Evolutionary conservation across 2,888 invertebrate genomes (phyloP).

Genomic region (Anarsia innoxiella): DNA sequence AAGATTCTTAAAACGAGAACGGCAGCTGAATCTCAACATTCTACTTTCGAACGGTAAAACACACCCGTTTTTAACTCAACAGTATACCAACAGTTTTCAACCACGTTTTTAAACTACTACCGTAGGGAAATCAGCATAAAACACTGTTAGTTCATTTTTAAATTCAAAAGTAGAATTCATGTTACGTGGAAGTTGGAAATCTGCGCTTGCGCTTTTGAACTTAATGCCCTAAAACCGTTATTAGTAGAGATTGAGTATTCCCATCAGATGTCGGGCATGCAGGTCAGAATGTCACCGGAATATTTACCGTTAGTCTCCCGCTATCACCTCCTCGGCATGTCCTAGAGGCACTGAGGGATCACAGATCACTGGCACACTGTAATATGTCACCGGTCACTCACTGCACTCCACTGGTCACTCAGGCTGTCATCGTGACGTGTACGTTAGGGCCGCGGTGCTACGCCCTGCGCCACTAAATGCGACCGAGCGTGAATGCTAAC

Average conservation of each 20-base stretch:
- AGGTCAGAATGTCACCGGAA: slow-evolving; percentile 52
- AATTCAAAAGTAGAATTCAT: too few species aligned
- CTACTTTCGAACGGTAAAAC: slow-evolving; percentile 66
- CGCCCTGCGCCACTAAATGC: slow-evolving; percentile 67
- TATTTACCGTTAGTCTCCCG: slow-evolving; percentile 65
- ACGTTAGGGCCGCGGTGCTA: slow-evolving; percentile 53
- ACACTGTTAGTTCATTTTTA: too few species aligned
- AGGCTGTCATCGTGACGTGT: slow-evolving; percentile 56
- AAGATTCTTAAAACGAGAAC: slow-evolving; percentile 17
- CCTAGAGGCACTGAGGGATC: slow-evolving; percentile 20
- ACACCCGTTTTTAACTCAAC: neutral
- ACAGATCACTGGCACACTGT: slow-evolving; percentile 16
- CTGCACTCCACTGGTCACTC: slow-evolving; percentile 50
- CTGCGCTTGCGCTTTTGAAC: slow-evolving; percentile 30
- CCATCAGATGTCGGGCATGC: slow-evolving; percentile 60
- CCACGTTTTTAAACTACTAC: too few species aligned
- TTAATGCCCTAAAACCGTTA: slow-evolving; percentile 22
- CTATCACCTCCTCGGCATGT: slow-evolving; percentile 53
- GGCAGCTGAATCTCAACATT: slow-evolving; percentile 34
- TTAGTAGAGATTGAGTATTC: slow-evolving; percentile 15
- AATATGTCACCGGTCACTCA: slow-evolving; percentile 42
- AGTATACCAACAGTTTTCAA: too few species aligned
- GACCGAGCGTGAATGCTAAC: slow-evolving; percentile 70
- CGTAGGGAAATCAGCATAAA: too few species aligned
- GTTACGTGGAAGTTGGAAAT: slow-evolving; percentile 60